Conservation (phyloP, 2,797 vertebrate genomes). For the Muscicapa comitata region DNA sequence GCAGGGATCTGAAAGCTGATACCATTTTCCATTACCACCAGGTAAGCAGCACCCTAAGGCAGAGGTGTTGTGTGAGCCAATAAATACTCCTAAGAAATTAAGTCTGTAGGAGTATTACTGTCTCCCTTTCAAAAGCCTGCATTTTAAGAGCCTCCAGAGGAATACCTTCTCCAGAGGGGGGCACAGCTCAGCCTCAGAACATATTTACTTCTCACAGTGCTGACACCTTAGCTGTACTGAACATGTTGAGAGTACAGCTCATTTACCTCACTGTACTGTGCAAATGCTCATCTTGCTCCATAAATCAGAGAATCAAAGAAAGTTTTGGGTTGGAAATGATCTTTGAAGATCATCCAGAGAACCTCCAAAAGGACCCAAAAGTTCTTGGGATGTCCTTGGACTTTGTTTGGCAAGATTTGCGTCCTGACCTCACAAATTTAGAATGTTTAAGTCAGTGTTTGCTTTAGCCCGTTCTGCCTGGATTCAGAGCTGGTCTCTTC, state of each 20-base stretch:
- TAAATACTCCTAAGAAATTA: background rate
- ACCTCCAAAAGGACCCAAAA: background rate
- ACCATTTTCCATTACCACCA: constrained; percentile 93
- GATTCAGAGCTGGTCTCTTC: constrained; percentile 14
- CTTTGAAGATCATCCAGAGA: background rate
- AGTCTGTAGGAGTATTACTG: background rate
- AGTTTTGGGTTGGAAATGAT: background rate
- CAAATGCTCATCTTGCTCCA: background rate
- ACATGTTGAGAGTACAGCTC: background rate
- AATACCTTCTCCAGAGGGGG: background rate
- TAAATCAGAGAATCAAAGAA: background rate
- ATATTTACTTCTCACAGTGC: background rate
- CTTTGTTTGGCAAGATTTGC: background rate
- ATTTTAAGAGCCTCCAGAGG: background rate
- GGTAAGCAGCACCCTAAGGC: constrained; percentile 72
- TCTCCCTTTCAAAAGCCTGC: background rate
- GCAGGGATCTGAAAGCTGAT: constrained; percentile 88
- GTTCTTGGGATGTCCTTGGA: background rate
- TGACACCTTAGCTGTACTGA: background rate
- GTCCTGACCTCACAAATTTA: background rate
- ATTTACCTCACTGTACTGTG: background rate
- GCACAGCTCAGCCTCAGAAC: background rate
- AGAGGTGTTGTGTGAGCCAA: background rate
- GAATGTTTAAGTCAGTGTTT: background rate
- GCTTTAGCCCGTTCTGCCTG: background rate